Base-by-base conservation (phyloP, 2,797 vertebrate genomes). In the Oreochromis grahami region DNA sequence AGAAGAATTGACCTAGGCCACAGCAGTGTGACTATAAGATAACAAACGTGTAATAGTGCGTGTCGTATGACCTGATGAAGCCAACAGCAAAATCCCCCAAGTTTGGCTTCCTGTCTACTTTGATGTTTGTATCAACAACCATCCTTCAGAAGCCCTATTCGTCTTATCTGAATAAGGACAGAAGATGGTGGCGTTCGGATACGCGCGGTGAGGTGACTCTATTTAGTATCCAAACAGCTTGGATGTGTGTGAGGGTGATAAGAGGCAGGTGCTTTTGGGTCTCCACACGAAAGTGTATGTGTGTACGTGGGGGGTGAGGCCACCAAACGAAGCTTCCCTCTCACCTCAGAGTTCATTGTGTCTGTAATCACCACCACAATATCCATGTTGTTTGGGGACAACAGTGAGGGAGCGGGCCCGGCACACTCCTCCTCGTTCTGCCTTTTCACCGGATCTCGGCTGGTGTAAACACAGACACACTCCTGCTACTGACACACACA, bases 351-450 rank as follows among this genome's bases (percentile, higher is more conserved):
- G 58, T 55, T 77, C 86, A 89, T 91, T 93, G 92, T 93, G 76
- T 26, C 72, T 63, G 58, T 78, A 89, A 92, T 91, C 93, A 88
- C 88, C 88, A 92, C 91, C 92, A 96, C 94, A 96, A 94, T 93
- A 86, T 79, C 70, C 4, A 58, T 45, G 85, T 87, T 96, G 95
- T 97, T 96, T 96, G 86, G 94, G 92, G 91, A 95, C 94, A 97
- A 95, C 96, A 96, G 92, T n/a, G 89, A 82, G 88, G 88, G 82
- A 94, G 91, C 85, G 88, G 91, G 94, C 88, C 79, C 32, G 83
- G 84, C 92, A 94, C 93, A 93, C 94, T 92, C 84, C 84, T 77
- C 43, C 78, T 86, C 81, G 24, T 80, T 91, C 79, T 83, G 88
- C 81, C 85, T 91, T 90, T 94, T 93, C 85, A 90, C 68, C 17